Evolutionary conservation across 2,797 vertebrate species (phyloP).

Genomic region (Poecile montanus): DNA sequence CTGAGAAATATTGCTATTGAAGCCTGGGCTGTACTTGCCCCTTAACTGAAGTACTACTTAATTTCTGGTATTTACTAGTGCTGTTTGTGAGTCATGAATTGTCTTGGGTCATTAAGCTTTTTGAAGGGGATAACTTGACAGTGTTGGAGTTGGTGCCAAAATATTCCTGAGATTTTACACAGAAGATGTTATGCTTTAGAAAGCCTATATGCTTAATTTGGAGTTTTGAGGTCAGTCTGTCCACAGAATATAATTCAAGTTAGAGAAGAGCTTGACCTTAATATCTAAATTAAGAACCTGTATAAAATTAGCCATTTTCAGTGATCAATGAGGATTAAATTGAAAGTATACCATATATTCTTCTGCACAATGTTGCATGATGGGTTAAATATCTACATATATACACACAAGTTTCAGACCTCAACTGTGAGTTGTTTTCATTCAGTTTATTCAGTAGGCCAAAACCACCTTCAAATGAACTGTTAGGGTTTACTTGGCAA

Average conservation of each 20-base stretch:
- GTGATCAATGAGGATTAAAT: not conserved
- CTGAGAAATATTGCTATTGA: not conserved
- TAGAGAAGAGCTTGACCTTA: not conserved
- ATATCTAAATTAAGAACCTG: not conserved
- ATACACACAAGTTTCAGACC: not conserved
- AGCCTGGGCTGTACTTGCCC: not conserved
- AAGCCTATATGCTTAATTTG: not conserved
- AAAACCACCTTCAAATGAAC: not conserved
- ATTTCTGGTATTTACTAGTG: not conserved
- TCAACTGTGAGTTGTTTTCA: not conserved
- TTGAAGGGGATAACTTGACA: not conserved
- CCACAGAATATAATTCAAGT: not conserved
- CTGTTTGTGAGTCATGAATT: not conserved
- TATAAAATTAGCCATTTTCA: not conserved
- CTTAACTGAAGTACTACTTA: not conserved
- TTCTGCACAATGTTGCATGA: rapidly evolving
- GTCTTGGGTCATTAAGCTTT: not conserved
- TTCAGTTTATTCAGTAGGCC: not conserved
- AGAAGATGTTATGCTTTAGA: not conserved
- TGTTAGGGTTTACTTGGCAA: not conserved
- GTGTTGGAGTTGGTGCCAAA: not conserved
- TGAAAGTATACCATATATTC: not conserved
- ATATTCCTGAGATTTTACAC: not conserved
- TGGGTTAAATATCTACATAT: not conserved
- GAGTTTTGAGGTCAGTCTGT: not conserved